These are phyloP conservation scores for Sanderia malayensis DNA, from an alignment of 30 jellyfish, hydroid and myxozoan genomes.

Conservation along the genomic window DNA sequence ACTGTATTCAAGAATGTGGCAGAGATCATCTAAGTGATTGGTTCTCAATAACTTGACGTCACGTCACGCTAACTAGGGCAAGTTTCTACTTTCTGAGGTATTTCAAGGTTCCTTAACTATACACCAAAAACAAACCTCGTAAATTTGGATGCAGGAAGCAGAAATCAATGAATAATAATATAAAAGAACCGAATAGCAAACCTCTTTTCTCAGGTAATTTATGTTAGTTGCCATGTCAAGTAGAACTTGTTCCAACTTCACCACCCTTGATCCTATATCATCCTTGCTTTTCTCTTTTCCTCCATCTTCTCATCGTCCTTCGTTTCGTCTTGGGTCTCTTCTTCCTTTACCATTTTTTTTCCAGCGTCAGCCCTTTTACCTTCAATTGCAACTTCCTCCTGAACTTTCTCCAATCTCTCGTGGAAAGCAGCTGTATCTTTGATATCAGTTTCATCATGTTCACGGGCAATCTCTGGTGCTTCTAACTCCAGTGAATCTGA, in stretches of 20 bases:
- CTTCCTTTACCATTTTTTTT: background rate
- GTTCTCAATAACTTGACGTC: no score
- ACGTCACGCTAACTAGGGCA: no score
- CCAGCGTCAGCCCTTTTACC: no score
- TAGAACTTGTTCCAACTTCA: slow-evolving; percentile 13
- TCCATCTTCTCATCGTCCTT: background rate
- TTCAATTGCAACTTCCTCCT: background rate
- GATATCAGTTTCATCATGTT: no score
- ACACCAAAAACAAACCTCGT: no score
- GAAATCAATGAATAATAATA: no score
- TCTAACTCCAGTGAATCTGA: no score
- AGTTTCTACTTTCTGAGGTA: no score
- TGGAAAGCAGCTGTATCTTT: background rate
- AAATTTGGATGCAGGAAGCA: no score
- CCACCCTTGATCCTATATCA: slow-evolving; percentile 24
- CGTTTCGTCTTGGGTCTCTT: background rate
- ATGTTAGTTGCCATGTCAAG: slow-evolving; percentile 12
- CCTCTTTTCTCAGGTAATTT: slow-evolving; percentile 33
- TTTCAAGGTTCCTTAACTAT: no score
- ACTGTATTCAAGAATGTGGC: background rate
- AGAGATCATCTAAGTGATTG: no score
- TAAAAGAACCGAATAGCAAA: background rate
- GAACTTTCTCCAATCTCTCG: background rate
- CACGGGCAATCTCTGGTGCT: no score
- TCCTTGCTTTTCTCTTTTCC: background rate